A percentile compares a stretch with the other conserved stretches of the same genome.
Evolutionary conservation across 2,888 invertebrate genomes (phyloP).

Genomic region (Rhagium mordax): DNA sequence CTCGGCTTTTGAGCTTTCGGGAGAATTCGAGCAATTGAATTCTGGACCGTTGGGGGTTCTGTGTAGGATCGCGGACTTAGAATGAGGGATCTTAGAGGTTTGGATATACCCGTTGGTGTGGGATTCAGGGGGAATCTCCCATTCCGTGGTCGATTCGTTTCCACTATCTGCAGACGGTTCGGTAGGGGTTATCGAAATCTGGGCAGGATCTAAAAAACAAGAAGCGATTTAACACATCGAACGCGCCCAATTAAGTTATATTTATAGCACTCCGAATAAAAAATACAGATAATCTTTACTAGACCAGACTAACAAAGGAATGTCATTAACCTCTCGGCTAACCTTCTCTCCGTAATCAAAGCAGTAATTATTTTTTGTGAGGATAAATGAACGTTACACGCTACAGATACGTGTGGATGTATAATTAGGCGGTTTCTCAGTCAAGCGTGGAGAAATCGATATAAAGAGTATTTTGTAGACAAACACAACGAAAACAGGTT

Average conservation of each 20-base stretch:
- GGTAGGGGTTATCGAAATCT: not conserved
- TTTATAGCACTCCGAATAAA: not conserved
- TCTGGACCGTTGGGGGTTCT: slow-evolving; percentile 40
- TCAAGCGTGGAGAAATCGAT: too few species aligned
- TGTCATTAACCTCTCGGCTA: not conserved
- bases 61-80: slow-evolving; percentile 52
- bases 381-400: too few species aligned
- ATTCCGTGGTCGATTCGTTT: slow-evolving; percentile 24
- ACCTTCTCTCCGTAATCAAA: too few species aligned
- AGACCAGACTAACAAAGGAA: not conserved
- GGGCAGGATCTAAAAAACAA: slow-evolving; percentile 36
- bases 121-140: slow-evolving; percentile 42
- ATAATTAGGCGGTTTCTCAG: too few species aligned
- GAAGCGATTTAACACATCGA: not conserved
- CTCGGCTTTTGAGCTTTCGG: not conserved
- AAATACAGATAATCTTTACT: not conserved
- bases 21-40: slow-evolving; percentile 29
- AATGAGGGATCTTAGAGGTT: slow-evolving; percentile 52
- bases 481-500: too few species aligned
- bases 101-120: slow-evolving; percentile 52
- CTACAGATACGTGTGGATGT: too few species aligned
- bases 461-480: too few species aligned
- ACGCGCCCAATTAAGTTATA: not conserved
- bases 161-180: not conserved
- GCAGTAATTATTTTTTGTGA: too few species aligned